Evolutionary conservation across 2,113 vertebrate genomes (phyloP), one percentile per base, ranked within the genome.

Genomic region (Dermatemys mawii): DNA sequence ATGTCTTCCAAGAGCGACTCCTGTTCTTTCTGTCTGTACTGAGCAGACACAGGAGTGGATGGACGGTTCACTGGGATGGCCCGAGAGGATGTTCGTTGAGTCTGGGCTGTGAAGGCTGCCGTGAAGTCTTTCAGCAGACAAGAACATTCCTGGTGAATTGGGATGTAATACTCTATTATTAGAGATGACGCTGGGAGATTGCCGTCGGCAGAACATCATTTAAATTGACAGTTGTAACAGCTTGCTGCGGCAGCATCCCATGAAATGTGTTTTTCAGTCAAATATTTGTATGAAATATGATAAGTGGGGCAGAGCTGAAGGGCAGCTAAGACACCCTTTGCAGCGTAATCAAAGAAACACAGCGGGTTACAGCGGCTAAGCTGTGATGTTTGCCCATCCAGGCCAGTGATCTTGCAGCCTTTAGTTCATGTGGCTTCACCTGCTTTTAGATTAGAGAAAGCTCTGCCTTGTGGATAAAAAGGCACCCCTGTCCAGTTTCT

Each of bases 161-260:
- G 95, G 96, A 82, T 94, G 94, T 92, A 89, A 94, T 73, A 26
- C 73, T 11, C 27, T 89, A 94, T 93, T 96, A 93, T 96, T 95
- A 87, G 93, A 95, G 95, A 93, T 95, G 97, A 94, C 91, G 91
- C 94, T 55, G 78, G 0, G 83, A 94, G 95, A 93, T 93, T 93
- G 96, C 96, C 81, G 4, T 92, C 94, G 95, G 95, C 97, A 96
- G 96, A 94, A 96, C 94, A 94, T 97, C 95, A 88, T 95, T 96
- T 95, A 86, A 27, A 0, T 51, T 96, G 96, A 96, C 95, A 96
- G 96, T 94, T 93, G 91, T 83, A 94, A 94, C 93, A 96, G 94
- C 92, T 96, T 87, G 84, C 94, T 96, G 94, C 93, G 94, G 94
- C 94, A 90, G 82, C 80, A 91, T 95, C 94, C 93, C 91, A 86